Evolutionary conservation across 23 tunicate genomes (phyloP), one percentile per base, ranked within the genome.

Genomic region (Halocynthia roretzi): DNA sequence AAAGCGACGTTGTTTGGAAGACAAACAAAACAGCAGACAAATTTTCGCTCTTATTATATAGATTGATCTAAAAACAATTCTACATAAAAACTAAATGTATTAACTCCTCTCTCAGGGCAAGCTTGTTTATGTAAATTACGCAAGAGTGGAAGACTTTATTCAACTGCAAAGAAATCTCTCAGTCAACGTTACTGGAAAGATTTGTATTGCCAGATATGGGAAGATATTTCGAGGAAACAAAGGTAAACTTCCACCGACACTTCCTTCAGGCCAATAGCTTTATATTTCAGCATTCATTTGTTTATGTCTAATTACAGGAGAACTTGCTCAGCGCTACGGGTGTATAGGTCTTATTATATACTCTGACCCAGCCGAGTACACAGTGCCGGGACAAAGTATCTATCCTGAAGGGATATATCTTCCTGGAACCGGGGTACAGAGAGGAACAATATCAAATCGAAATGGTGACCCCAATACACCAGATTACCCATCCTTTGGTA

Each of bases 341-440:
- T 87, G 93, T 61, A 49, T 56, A 6, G 93, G 93, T 50, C 80
- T 87, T 40, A 87, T 87, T 8, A 65, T 87, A 8, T 87, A 87
- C 56, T 87, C 93, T 51, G 93, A 87, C 61, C 93, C 93, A 6
- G 73, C 66, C 7, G 93, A 87, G 76, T 87, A 87, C 86, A 77
- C 93, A 48, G 93, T 87, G 5, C 73, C 82, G 12, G 85, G 93
- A 78, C 75, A 68, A 50, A 83, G 83, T 6, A 86, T 82, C 61
- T 87, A 87, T 71, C 93, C 93, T 10, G 61, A 82, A 54, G 78
- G 56, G 7, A 77, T 83, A 83, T 87, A 62, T 60, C 78, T 87
- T 21, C 93, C 93, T 5, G 62, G 77, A 56, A 87, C 93, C 5
- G 93, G 93, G 51, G 93, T 67, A 15, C 93, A 87, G 71, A 75